Evolutionary conservation across 2,797 vertebrate genomes (phyloP).

Genomic region (Lemur catta): DNA sequence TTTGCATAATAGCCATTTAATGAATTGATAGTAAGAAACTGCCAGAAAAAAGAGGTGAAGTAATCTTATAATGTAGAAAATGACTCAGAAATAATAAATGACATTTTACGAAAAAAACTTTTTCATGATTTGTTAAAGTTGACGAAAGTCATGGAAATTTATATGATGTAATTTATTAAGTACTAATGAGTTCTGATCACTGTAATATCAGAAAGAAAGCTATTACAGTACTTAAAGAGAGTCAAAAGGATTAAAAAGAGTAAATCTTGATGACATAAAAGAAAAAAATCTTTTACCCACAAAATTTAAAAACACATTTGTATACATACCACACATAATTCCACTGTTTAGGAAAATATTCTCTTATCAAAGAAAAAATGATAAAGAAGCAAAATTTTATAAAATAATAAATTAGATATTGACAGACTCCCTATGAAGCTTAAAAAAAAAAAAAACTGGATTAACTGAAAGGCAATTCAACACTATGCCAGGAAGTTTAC

Average conservation of each 20-base stretch:
- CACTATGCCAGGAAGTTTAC: neutral
- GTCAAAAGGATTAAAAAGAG: constrained; percentile 70
- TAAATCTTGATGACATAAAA: constrained; percentile 28
- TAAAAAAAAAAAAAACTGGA: neutral
- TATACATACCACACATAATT: neutral
- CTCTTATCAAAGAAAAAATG: neutral
- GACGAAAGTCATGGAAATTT: constrained; percentile 50
- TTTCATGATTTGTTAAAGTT: constrained; percentile 55
- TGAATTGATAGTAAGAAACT: constrained; percentile 33
- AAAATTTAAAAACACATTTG: neutral
- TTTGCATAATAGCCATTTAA: neutral
- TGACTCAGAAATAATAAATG: constrained; percentile 59
- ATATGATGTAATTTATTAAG: constrained; percentile 57
- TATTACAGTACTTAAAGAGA: constrained; percentile 54
- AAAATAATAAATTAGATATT: neutral
- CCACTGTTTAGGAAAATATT: neutral
- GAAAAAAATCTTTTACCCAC: neutral
- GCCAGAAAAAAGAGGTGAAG: neutral
- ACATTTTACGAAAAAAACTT: neutral
- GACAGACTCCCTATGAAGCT: neutral
- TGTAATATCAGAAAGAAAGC: constrained; percentile 66
- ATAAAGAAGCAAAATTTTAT: neutral
- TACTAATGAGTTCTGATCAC: constrained; percentile 40
- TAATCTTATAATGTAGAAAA: neutral
- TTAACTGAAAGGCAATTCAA: neutral